These are phyloP conservation scores for Protophormia terraenovae DNA, from an alignment of 2,888 invertebrate genomes.

Conservation along the genomic window DNA sequence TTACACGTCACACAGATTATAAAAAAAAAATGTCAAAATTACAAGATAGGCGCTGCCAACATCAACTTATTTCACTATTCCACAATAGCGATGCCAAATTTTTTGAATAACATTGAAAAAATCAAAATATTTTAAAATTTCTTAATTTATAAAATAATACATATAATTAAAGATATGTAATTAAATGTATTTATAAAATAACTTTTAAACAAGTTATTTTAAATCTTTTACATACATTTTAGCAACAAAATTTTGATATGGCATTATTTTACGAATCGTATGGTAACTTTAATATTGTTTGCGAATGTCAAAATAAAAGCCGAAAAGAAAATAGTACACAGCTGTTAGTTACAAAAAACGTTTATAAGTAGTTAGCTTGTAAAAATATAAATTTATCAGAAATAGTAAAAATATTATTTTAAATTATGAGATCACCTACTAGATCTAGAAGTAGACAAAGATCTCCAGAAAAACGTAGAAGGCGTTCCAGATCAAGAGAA, in stretches of 20 bases:
- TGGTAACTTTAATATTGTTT: neutral
- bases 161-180: no score
- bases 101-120: no score
- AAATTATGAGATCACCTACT: constrained; percentile 50
- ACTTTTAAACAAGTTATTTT: no score
- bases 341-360: neutral
- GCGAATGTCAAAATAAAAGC: neutral
- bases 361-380: neutral
- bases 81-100: no score
- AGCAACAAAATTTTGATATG: no score
- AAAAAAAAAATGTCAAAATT: constrained; percentile 12
- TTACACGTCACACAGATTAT: constrained; percentile 79
- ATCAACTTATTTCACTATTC: neutral
- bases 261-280: neutral
- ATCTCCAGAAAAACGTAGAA: constrained; percentile 28
- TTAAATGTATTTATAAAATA: no score
- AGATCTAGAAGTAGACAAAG: constrained; percentile 64
- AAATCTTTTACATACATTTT: no score
- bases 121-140: no score
- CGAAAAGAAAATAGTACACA: neutral
- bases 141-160: no score
- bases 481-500: constrained; percentile 34
- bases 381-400: neutral
- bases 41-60: neutral
- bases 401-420: neutral